These are phyloP conservation scores for Aradophagus sp. DNA, from an alignment of 1,140 invertebrate species.

Conservation along the genomic window DNA sequence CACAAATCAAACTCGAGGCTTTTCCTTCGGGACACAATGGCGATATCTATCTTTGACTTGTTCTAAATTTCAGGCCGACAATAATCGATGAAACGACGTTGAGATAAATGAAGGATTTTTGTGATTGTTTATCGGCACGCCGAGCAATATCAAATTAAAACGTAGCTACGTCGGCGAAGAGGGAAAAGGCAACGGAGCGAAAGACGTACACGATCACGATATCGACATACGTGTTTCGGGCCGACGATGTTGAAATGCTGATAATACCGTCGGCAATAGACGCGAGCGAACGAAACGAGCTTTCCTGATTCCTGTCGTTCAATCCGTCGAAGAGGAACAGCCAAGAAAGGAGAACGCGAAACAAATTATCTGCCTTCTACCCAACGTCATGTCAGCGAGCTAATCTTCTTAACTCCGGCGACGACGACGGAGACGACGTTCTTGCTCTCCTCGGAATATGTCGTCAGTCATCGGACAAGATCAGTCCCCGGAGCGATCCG, in stretches of 20 bases:
- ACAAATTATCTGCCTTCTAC: conserved; percentile 56
- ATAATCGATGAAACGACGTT: no score
- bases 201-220: conserved; percentile 48
- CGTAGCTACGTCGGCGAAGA: conserved; percentile 35
- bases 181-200: conserved; percentile 44
- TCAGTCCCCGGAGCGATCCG: conserved; percentile 41
- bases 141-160: conserved; percentile 51
- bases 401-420: conserved; percentile 56
- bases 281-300: conserved; percentile 50
- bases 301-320: conserved; percentile 57
- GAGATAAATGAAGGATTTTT: conserved; percentile 39
- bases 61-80: no score
- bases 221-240: conserved; percentile 48
- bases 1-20: no score
- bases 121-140: conserved; percentile 35
- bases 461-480: conserved; percentile 48
- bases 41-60: no score
- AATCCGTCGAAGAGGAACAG: conserved; percentile 52
- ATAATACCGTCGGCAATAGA: conserved; percentile 55
- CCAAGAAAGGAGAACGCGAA: conserved; percentile 55
- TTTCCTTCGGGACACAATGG: no score
- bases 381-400: conserved; percentile 52
- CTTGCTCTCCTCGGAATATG: conserved; percentile 28
- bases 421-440: no score
- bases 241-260: conserved; percentile 51